Conservation (phyloP, 2,113 vertebrate genomes). For the Pluvianellus socialis region DNA sequence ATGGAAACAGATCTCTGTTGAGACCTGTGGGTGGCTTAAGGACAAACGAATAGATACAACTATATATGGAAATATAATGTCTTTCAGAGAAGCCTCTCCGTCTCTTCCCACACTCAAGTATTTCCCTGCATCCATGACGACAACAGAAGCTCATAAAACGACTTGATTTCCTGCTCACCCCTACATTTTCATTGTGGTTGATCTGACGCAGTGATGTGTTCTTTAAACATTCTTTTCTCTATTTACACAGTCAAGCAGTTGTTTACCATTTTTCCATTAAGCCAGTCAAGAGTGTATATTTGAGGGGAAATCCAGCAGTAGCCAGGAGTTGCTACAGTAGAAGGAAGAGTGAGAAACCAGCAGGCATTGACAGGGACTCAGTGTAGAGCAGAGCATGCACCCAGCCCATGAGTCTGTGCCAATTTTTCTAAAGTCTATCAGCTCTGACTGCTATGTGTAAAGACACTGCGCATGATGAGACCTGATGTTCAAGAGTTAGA, state of each 20-base stretch:
- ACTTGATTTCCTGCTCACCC: background rate
- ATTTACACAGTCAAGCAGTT: conserved; percentile 29
- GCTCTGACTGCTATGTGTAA: background rate
- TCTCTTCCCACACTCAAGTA: background rate
- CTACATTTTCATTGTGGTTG: background rate
- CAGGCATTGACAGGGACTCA: background rate
- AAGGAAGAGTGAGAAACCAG: background rate
- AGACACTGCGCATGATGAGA: background rate
- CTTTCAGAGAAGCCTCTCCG: background rate
- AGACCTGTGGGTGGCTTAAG: background rate
- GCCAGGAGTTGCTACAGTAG: background rate
- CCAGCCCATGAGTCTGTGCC: background rate
- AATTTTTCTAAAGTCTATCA: background rate
- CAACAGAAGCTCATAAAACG: background rate
- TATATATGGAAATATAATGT: background rate
- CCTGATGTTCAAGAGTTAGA: background rate
- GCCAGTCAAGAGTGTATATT: background rate
- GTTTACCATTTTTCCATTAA: background rate
- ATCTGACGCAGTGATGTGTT: background rate
- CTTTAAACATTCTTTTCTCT: conserved; percentile 11
- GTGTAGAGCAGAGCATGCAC: background rate
- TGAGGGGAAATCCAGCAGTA: background rate
- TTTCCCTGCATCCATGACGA: background rate
- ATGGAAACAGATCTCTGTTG: conserved; percentile 35
- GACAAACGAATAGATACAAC: background rate